Percentiles rank a stretch among this genome's conserved stretches.
Conservation (phyloP, 2,888 invertebrate species). For the Acrocyrtus sp. region DNA sequence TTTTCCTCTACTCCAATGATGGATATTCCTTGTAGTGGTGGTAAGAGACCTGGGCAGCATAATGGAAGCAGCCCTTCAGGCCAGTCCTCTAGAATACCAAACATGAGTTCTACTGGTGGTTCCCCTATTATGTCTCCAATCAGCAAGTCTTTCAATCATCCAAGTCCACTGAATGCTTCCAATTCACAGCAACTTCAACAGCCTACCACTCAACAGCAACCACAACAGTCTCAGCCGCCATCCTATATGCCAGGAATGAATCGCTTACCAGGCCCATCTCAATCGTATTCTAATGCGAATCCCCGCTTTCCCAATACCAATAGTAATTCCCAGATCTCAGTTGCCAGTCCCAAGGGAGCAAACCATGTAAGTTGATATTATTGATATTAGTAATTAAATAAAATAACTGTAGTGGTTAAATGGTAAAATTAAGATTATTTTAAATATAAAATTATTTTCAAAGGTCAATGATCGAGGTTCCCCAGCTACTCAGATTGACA, state of each 20-base stretch:
- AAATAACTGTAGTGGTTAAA: too few relatives aligned
- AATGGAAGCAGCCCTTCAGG: slow-evolving; percentile 46
- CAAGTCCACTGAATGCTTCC: slow-evolving; percentile 37
- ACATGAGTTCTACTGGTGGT: slow-evolving; percentile 43
- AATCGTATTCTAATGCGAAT: slow-evolving; percentile 29
- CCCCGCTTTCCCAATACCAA: slow-evolving; percentile 34
- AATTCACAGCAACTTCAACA: slow-evolving; percentile 28
- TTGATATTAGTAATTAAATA: too few relatives aligned
- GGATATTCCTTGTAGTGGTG: slow-evolving; percentile 37
- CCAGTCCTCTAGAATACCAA: slow-evolving; percentile 51
- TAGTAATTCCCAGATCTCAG: slow-evolving; percentile 49
- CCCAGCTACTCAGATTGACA: slow-evolving; percentile 44
- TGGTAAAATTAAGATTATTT: too few relatives aligned
- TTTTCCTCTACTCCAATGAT: slow-evolving; percentile 51
- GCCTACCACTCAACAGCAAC: slow-evolving; percentile 65
- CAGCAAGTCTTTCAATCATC: slow-evolving; percentile 62
- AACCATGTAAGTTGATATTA: slow-evolving; percentile 52
- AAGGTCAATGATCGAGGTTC: slow-evolving; percentile 44
- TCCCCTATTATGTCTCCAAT: slow-evolving; percentile 54
- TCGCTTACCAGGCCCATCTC: slow-evolving; percentile 36
- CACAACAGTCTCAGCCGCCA: slow-evolving; percentile 54
- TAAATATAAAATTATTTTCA: background rate
- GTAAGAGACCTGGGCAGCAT: slow-evolving; percentile 33
- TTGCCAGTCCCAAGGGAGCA: slow-evolving; percentile 50
- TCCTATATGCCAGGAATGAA: slow-evolving; percentile 46